Conservation (phyloP, 2,888 invertebrate species). For the Anarsia innoxiella region DNA sequence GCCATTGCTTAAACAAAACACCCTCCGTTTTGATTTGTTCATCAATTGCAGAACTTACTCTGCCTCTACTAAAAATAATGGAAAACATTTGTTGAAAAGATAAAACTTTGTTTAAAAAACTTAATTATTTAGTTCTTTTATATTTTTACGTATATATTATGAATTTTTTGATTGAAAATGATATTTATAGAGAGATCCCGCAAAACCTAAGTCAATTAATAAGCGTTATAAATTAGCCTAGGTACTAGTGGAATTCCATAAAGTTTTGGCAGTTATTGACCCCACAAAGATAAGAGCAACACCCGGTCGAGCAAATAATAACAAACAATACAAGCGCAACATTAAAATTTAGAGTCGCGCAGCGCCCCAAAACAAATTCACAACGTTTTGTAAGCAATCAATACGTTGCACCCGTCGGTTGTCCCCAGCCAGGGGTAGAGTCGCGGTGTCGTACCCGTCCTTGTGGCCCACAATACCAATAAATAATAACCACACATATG, state of each 20-base stretch:
- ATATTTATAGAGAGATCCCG: too few relatives aligned
- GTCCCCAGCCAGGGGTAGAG: constrained; percentile 23
- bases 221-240: too few relatives aligned
- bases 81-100: too few relatives aligned
- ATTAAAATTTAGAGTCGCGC: constrained; percentile 42
- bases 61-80: too few relatives aligned
- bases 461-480: constrained; percentile 14
- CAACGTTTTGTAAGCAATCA: constrained; percentile 39
- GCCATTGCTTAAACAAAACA: constrained; percentile 45
- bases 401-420: constrained; percentile 35
- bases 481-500: constrained; percentile 32
- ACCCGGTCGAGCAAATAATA: constrained; percentile 37
- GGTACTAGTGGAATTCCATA: too few relatives aligned
- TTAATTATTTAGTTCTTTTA: too few relatives aligned
- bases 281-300: constrained; percentile 21
- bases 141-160: too few relatives aligned
- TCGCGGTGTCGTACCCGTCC: constrained; percentile 19
- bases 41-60: constrained; percentile 24
- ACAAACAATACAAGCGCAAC: constrained; percentile 41
- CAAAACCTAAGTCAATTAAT: too few relatives aligned
- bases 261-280: constrained; percentile 25
- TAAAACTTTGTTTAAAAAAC: too few relatives aligned
- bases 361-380: constrained; percentile 50
- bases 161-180: too few relatives aligned
- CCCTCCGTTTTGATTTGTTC: constrained; percentile 26